Percentiles rank a stretch among this genome's conserved stretches.
phyloP scores from a whole-genome alignment of 2,113 vertebrate genomes.

The Chlorocebus sabaeus region DNA sequence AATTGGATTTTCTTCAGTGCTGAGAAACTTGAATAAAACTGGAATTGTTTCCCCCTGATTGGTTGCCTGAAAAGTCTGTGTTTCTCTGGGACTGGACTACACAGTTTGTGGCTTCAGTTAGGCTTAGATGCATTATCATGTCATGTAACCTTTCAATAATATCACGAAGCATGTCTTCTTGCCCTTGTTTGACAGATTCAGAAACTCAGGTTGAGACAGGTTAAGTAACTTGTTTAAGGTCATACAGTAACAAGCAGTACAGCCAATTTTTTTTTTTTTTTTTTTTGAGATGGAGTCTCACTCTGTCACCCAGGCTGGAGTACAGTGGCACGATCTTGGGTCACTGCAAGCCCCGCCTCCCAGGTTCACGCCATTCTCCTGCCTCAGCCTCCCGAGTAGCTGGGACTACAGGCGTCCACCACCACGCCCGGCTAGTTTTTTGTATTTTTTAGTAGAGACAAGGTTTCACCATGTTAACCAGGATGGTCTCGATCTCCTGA shows the following conservation, averaged over 20 bases:
- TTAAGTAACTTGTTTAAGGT: not conserved
- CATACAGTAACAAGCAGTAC: not conserved
- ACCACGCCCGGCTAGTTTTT: too few relatives aligned
- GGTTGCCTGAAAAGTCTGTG: not conserved
- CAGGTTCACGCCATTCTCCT: too few relatives aligned
- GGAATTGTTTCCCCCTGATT: not conserved
- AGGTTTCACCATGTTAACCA: too few relatives aligned
- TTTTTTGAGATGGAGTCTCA: too few relatives aligned
- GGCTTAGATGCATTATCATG: not conserved
- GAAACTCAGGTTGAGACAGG: not conserved
- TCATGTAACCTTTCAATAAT: not conserved
- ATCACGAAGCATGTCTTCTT: not conserved
- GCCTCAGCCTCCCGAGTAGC: too few relatives aligned
- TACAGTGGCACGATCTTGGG: too few relatives aligned
- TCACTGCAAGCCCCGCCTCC: too few relatives aligned
- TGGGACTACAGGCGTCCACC: rapidly evolving
- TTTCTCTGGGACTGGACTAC: not conserved
- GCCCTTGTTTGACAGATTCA: not conserved
- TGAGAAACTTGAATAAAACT: not conserved
- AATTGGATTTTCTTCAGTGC: not conserved
- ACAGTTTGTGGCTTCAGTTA: not conserved
- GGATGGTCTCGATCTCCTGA: too few relatives aligned
- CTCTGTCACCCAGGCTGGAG: too few relatives aligned
- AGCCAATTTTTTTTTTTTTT: not conserved
- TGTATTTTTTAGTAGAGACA: too few relatives aligned